Base-by-base conservation (phyloP, 2,113 vertebrate species). In the Sinocyclocheilus anshuiensis region DNA sequence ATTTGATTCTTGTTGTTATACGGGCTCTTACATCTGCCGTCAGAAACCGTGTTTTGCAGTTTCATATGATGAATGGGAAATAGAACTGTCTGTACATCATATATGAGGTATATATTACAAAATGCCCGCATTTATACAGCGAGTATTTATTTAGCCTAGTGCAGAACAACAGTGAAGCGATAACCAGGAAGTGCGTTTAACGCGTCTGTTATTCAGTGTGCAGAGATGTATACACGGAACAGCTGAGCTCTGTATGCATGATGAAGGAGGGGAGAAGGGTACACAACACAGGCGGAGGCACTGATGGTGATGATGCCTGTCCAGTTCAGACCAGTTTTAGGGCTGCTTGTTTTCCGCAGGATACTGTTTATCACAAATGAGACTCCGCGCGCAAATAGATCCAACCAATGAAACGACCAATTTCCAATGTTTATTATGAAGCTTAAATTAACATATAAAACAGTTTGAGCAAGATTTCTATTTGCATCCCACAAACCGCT, bases 241-340 rank as follows among this genome's bases (percentile, higher is more conserved):
- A 94, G 93, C 93, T 94, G 93, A 94, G 91, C 90, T 90, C 72
- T 78, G 82, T 88, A 81, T n/a, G 86, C 0, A 26, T 16, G 11
- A 67, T 6, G 67, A 29, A 26, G n/a, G 59, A 10, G 74, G 53
- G 82, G 82, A 61, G 24, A 36, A 39, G 88, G 87, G 61, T 22
- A 16, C 69, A 45, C 22, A 75, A 24, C 78, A 77, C 42, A 39
- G 83, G 84, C 74, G 88, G 50, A 72, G 77, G 75, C 75, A 86
- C 86, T 91, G 90, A 89, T 80, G 29, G 74, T 89, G 91, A 90
- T 89, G 91, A 90, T 93, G 92, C 79, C 91, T 91, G 93, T 94
- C 95, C 94, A 95, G 94, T 94, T 95, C 92, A 94, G 94, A 95
- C 95, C 94, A 95, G 95, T 95, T 95, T 88, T 72, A 76, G 82